phyloP scores from a whole-genome alignment of 2,888 invertebrate genomes.

The Ommatoiulus sabulosus region DNA sequence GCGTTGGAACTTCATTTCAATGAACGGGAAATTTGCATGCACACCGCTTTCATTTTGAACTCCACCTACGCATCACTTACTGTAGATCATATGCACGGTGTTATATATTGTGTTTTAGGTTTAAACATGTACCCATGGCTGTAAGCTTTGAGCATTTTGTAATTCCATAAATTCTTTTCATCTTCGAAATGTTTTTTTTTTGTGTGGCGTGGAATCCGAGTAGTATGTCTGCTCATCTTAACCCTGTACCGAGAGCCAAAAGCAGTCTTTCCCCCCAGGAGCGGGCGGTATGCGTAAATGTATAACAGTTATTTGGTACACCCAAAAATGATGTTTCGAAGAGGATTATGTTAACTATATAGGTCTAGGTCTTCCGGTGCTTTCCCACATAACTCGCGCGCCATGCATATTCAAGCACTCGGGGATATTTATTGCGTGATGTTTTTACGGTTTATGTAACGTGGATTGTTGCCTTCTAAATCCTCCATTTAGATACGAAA shows the following conservation, averaged over 20 bases:
- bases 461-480: not conserved
- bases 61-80: too few relatives aligned
- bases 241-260: not conserved
- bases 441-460: slow-evolving; percentile 6
- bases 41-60: too few relatives aligned
- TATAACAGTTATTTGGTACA: slow-evolving; percentile 15
- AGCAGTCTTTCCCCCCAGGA: slow-evolving; percentile 7
- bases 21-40: too few relatives aligned
- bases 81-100: too few relatives aligned
- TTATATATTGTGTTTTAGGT: too few relatives aligned
- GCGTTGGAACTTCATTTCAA: too few relatives aligned
- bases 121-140: too few relatives aligned
- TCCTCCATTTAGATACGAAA: not conserved
- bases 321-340: not conserved
- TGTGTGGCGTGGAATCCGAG: not conserved
- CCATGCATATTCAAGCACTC: not conserved
- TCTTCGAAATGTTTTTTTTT: not conserved
- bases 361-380: slow-evolving; percentile 40
- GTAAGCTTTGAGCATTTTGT: not conserved
- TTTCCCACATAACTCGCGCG: slow-evolving; percentile 6
- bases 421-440: slow-evolving; percentile 38
- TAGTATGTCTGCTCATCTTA: not conserved
- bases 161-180: not conserved
- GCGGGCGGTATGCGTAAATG: slow-evolving; percentile 7
- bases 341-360: not conserved